Evolutionary conservation across 1,140 invertebrate genomes (phyloP).

Genomic region (Coelopa frigida): DNA sequence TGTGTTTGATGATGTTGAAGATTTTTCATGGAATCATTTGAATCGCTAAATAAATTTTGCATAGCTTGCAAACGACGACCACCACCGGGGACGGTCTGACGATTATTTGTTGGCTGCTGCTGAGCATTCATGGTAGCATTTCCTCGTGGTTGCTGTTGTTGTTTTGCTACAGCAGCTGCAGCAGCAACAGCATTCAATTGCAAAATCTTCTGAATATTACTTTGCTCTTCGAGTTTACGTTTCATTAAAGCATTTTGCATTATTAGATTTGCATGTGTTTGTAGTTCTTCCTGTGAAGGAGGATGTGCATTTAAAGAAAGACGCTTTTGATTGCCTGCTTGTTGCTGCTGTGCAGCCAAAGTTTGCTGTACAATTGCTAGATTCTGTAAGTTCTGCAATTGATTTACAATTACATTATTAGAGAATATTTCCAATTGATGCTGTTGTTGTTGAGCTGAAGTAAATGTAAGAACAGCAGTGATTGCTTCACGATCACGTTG

Average conservation of each 20-base stretch:
- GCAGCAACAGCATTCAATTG: constrained; percentile 14
- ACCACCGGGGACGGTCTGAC: neutral
- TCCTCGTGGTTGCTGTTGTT: constrained; percentile 5
- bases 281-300: constrained; percentile 34
- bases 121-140: constrained; percentile 1
- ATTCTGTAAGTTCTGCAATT: constrained; percentile 39
- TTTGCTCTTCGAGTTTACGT: constrained; percentile 39
- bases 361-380: constrained; percentile 36
- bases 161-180: constrained; percentile 8
- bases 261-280: constrained; percentile 37
- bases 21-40: constrained; percentile 10
- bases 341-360: constrained; percentile 23
- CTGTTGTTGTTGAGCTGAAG: constrained; percentile 38
- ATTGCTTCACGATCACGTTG: constrained; percentile 38
- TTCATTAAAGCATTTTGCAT: constrained; percentile 42
- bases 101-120: constrained; percentile 1
- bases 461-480: constrained; percentile 38
- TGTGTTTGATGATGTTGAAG: constrained; percentile 5
- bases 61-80: constrained; percentile 11
- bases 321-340: constrained; percentile 9
- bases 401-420: constrained; percentile 36
- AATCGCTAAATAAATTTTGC: constrained; percentile 16
- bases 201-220: constrained; percentile 16
- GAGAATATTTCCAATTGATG: constrained; percentile 37
- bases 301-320: constrained; percentile 11